phyloP scores from a whole-genome alignment of 1,140 invertebrate genomes.

The Drosophila tristis region DNA sequence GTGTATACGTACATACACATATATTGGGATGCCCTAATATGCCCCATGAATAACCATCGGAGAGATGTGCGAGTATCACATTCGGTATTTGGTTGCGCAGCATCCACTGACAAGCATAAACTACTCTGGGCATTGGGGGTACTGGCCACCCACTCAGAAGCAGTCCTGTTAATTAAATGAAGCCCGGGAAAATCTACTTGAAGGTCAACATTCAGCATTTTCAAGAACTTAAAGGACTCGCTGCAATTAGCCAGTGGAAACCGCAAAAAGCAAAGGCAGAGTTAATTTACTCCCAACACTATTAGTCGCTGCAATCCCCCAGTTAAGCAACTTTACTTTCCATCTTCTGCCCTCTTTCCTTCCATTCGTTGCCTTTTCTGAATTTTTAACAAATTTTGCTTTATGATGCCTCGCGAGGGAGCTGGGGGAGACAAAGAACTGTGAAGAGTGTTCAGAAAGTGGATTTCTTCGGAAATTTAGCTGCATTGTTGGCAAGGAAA shows the following conservation, averaged over 20 bases:
- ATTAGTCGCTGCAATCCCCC: constrained; percentile 21
- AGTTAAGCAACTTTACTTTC: constrained; percentile 52
- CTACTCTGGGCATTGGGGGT: too few relatives aligned
- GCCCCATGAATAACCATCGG: constrained; percentile 33
- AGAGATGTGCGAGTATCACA: neutral
- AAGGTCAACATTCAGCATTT: constrained; percentile 66
- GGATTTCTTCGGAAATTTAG: constrained; percentile 13
- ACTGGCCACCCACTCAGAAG: neutral
- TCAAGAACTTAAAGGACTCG: constrained; percentile 46
- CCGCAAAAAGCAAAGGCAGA: constrained; percentile 60
- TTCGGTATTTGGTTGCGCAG: too few relatives aligned
- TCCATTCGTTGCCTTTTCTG: constrained; percentile 26
- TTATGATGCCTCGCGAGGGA: constrained; percentile 27
- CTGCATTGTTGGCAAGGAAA: constrained; percentile 13
- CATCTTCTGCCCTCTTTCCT: neutral
- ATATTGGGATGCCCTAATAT: too few relatives aligned
- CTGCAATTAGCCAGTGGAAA: constrained; percentile 68
- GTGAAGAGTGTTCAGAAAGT: constrained; percentile 19
- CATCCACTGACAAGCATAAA: too few relatives aligned
- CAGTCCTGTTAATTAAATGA: constrained; percentile 67
- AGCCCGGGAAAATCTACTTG: constrained; percentile 60
- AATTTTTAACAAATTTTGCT: constrained; percentile 45
- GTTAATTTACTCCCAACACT: constrained; percentile 73
- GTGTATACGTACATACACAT: constrained; percentile 38
- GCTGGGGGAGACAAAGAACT: constrained; percentile 1